These are phyloP conservation scores for Adoxophyes honmai DNA, from an alignment of 1,140 invertebrate species.

Conservation along the genomic window DNA sequence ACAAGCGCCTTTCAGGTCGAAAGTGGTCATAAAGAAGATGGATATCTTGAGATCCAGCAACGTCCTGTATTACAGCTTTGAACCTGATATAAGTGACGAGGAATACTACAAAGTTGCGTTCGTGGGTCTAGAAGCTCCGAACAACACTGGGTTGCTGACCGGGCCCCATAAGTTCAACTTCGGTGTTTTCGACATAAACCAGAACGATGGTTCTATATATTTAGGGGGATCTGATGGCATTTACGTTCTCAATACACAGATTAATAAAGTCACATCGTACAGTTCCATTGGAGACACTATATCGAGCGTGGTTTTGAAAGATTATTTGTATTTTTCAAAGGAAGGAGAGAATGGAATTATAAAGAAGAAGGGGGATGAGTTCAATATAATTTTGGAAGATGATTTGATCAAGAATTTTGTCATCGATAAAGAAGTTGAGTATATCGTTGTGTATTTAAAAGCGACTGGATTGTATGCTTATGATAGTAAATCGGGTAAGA, in stretches of 20 bases:
- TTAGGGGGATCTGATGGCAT: conserved; percentile 56
- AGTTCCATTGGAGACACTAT: conserved; percentile 55
- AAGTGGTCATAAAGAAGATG: conserved; percentile 51
- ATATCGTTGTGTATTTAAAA: conserved; percentile 44
- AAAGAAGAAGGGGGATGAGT: conserved; percentile 52
- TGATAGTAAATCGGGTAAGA: conserved; percentile 17
- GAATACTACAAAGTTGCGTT: conserved; percentile 61
- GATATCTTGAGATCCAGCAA: conserved; percentile 45
- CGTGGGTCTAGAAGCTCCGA: conserved; percentile 42
- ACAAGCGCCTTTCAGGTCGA: conserved; percentile 46
- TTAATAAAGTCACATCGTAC: conserved; percentile 36
- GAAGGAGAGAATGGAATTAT: conserved; percentile 43
- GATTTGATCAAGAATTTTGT: conserved; percentile 51
- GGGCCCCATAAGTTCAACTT: conserved; percentile 50
- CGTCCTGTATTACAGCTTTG: conserved; percentile 53
- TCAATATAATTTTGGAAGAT: conserved; percentile 39
- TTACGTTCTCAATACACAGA: conserved; percentile 39
- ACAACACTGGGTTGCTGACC: conserved; percentile 32
- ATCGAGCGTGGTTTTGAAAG: conserved; percentile 49
- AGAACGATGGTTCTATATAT: conserved; percentile 49
- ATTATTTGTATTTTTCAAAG: conserved; percentile 52
- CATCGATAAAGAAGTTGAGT: conserved; percentile 37
- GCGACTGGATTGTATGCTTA: conserved; percentile 24
- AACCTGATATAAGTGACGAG: conserved; percentile 48
- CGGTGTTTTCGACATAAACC: conserved; percentile 56